Base-by-base conservation (phyloP, 2,888 invertebrate species). In the Proisotoma minuta region DNA sequence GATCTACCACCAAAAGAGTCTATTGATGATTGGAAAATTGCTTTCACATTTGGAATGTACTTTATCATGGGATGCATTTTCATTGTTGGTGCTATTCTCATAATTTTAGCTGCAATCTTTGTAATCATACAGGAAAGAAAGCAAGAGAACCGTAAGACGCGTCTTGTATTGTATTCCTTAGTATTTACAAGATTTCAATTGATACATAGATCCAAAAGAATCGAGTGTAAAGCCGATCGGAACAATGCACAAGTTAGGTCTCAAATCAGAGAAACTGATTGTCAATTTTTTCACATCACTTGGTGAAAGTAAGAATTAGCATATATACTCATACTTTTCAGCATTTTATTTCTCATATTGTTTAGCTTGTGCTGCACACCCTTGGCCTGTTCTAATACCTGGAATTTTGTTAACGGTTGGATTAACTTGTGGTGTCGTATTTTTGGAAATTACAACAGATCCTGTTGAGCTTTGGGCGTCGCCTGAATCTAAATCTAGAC, bases 381-480 rank as follows among this genome's bases (percentile, higher is more conserved):
- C 73, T 0, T 51, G 56, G 18, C 59, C 65, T 8, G 63, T 69
- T 20, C 51, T 72, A 10, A 39, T 56, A 4, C 65, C 70, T 8
- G 69, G 69, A 26, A 49, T 68, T 23, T 24, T 72, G 3, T n/a
- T 72, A 1, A 65, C 69, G 1, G 23, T 23, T 8, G 66, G 80
- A 0, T 79, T 95, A 15, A 87, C 88, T 0, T 82, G 82, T 75
- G 94, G 94, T 34, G 84, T 92, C 58, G 82, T 82, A 60, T 84
- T 83, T 75, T 82, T 91, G 75, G 79, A 87, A 68, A 86, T 96
- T 43, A 93, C 91, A 1, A 96, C 95, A 0, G 89, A 98, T 81
- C 98, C 98, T 0, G 95, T 98, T 0, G 88, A 98, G 77, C 82
- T 99, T 60, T 99, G 99, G 99, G 96, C 98, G 0, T 85, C 97